A percentile compares a stretch with the other conserved stretches of the same genome.
phyloP scores from a whole-genome alignment of 2,113 vertebrate genomes.

The Dromas ardeola region DNA sequence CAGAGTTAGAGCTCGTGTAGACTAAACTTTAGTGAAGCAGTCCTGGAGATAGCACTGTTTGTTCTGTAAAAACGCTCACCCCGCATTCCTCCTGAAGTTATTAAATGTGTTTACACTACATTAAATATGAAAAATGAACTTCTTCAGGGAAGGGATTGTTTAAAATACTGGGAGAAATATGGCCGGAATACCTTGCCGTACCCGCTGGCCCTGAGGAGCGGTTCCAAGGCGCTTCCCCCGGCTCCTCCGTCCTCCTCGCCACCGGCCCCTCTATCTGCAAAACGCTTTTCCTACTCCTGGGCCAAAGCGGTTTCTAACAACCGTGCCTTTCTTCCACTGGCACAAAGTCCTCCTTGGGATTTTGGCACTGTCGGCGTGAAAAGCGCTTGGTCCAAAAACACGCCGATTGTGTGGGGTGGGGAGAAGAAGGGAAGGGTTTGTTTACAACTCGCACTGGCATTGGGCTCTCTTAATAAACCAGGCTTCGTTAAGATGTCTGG shows the following conservation, averaged over 20 bases:
- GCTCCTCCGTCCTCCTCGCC: neutral
- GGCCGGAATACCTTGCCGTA: neutral
- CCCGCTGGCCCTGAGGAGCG: neutral
- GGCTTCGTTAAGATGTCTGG: neutral
- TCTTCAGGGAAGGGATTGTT: slow-evolving; percentile 16
- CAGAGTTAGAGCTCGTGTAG: slow-evolving; percentile 18
- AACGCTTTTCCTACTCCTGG: neutral
- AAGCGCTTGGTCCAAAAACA: neutral
- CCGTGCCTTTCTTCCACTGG: slow-evolving; percentile 27
- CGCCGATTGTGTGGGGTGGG: neutral
- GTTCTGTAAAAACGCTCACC: slow-evolving; percentile 51
- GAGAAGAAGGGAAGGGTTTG: slow-evolving; percentile 48
- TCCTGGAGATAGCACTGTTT: slow-evolving; percentile 57
- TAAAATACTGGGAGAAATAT: slow-evolving; percentile 29
- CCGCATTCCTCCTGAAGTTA: slow-evolving; percentile 42
- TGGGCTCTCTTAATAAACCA: neutral
- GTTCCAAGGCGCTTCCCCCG: rapidly evolving
- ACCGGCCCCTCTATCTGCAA: neutral
- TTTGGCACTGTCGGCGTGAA: neutral
- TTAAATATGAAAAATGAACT: slow-evolving; percentile 68
- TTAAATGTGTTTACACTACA: slow-evolving; percentile 63
- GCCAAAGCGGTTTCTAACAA: slow-evolving; percentile 13
- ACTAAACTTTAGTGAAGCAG: slow-evolving; percentile 53
- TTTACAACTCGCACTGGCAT: neutral
- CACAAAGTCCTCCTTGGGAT: slow-evolving; percentile 37